These are phyloP conservation scores for Phortica variegata DNA, from an alignment of 1,140 invertebrate genomes.

Conservation along the genomic window DNA sequence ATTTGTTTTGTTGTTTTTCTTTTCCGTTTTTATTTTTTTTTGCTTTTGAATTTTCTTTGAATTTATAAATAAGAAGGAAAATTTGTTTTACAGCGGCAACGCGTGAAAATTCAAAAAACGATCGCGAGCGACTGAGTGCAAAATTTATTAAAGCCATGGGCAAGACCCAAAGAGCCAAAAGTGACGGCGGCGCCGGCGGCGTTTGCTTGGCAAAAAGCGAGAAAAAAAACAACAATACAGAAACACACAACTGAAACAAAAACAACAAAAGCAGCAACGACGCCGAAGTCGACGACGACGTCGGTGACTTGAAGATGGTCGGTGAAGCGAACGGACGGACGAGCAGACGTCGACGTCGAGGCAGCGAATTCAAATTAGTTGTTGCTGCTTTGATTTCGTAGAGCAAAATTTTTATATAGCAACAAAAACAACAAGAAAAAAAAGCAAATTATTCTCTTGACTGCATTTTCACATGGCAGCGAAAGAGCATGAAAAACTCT, in stretches of 20 bases:
- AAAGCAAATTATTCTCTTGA: slow-evolving; percentile 7
- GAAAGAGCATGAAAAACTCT: background rate
- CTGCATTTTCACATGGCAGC: slow-evolving; percentile 10
- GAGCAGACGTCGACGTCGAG: slow-evolving; percentile 15
- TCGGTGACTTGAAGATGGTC: background rate
- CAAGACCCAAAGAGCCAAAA: slow-evolving; percentile 23
- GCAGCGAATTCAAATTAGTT: slow-evolving; percentile 48
- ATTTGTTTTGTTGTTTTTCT: too few species aligned
- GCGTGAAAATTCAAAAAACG: slow-evolving; percentile 54
- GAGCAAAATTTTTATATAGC: background rate
- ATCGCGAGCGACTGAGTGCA: slow-evolving; percentile 54
- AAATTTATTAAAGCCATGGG: slow-evolving; percentile 50
- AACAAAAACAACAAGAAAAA: too few species aligned
- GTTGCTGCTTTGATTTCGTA: slow-evolving; percentile 27
- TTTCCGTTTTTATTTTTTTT: too few species aligned
- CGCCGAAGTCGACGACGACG: slow-evolving; percentile 19
- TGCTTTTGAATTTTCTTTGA: too few species aligned
- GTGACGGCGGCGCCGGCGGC: slow-evolving; percentile 12
- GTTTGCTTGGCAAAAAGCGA: too few species aligned
- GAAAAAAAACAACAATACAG: too few species aligned
- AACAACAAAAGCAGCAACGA: slow-evolving; percentile 4
- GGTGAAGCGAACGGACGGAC: too few species aligned
- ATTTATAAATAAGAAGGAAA: too few species aligned
- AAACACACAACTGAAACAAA: too few species aligned
- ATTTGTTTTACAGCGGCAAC: too few species aligned